Conservation (phyloP, 2,888 invertebrate species). For the Gerris lacustris region DNA sequence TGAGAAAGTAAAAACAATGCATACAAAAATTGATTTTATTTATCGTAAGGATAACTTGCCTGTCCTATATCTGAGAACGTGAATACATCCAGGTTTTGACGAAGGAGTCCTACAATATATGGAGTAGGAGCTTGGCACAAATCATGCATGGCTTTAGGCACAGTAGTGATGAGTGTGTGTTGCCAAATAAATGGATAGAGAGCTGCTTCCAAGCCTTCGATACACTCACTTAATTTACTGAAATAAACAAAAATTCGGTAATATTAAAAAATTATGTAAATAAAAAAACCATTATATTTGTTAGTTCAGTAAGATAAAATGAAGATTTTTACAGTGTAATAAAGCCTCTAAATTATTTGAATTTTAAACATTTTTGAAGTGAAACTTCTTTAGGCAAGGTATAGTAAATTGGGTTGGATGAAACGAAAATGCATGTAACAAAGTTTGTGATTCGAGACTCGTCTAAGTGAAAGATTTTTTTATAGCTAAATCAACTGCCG, state of each 20-base stretch:
- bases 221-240: slow-evolving; percentile 58
- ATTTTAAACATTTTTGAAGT: too few relatives aligned
- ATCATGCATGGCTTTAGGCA: slow-evolving; percentile 52
- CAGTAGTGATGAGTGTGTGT: slow-evolving; percentile 63
- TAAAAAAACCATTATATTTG: neutral
- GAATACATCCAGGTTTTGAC: slow-evolving; percentile 31
- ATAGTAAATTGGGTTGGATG: too few relatives aligned
- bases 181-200: slow-evolving; percentile 77
- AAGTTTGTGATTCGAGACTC: too few relatives aligned
- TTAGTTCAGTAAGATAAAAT: neutral
- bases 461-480: too few relatives aligned
- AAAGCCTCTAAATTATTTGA: too few relatives aligned
- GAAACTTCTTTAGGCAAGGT: too few relatives aligned
- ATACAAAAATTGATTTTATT: too few relatives aligned
- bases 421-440: too few relatives aligned
- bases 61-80: slow-evolving; percentile 41
- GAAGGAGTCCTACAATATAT: slow-evolving; percentile 58
- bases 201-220: slow-evolving; percentile 60
- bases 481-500: too few relatives aligned
- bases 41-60: slow-evolving; percentile 35
- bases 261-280: neutral
- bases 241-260: slow-evolving; percentile 32
- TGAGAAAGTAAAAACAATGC: too few relatives aligned
- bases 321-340: neutral
- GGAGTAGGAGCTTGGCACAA: slow-evolving; percentile 62